Evolutionary conservation across 2,888 invertebrate genomes (phyloP), one percentile per base, ranked within the genome.

Genomic region (Platycnemis pennipes): DNA sequence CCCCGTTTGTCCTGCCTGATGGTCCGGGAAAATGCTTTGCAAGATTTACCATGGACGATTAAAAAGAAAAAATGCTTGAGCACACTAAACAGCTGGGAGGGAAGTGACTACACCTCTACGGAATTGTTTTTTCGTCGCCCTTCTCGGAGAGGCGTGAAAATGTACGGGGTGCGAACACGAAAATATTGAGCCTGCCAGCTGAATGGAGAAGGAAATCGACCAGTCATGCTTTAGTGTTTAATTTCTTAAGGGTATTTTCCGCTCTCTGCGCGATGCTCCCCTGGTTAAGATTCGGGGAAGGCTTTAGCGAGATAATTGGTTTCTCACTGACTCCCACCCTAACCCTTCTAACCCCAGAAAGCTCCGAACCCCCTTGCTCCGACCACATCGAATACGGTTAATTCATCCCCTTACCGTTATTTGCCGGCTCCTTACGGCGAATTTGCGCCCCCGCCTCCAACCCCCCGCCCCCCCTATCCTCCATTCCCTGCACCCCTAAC

Each of bases 231-330:
- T 77, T 77, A 31, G 37, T 26, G 77, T 37, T 31, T 77, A 77
- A 77, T 77, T 77, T 37, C 77, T 63, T 26, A 26, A n/a, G 63
- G 26, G 63, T n/a, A 63, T 63, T 77, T 77, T 77, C 77, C 77
- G 13, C 77, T 16, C 5, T 13, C 77, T 37, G 31, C 31, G 26
- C 31, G 31, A 13, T 11, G 31, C 37, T 37, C 37, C 77, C 77
- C 26, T 37, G 77, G 77, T 37, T 11, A 37, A 77, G 77, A 19
- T 11, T 49, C 77, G 77, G 77, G 77, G 77, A 77, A 77, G 77
- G 77, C 37, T 77, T 77, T 26, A 77, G 77, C 11, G 37, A 77
- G 77, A 77, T 77, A 77, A 77, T 77, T 77, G 77, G 77, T 77
- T 77, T 77, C 77, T 77, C 77, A 77, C 37, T 37, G 31, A 16